Conservation (phyloP, 1,140 invertebrate genomes). For the Triops cancriformis region DNA sequence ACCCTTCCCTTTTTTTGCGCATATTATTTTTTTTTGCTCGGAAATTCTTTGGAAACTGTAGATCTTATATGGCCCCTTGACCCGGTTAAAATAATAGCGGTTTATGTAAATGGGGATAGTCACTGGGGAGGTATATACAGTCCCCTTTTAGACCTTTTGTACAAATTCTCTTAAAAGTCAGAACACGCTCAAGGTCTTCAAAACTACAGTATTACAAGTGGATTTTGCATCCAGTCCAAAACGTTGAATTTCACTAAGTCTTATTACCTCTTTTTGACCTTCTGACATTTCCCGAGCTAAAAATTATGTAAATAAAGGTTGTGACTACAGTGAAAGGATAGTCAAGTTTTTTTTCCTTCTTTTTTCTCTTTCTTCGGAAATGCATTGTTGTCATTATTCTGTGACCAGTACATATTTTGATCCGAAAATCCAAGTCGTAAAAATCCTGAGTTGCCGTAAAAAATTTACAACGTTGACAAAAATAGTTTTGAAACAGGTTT, state of each 20-base stretch:
- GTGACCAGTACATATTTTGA: neutral
- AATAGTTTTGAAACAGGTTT: too few species aligned
- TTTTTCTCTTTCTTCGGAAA: neutral
- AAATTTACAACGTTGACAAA: too few species aligned
- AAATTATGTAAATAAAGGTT: too few species aligned
- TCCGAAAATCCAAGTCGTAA: neutral
- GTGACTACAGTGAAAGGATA: too few species aligned
- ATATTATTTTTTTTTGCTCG: neutral
- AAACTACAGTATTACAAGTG: neutral
- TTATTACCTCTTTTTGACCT: neutral
- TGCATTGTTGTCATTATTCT: neutral
- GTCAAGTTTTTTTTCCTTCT: neutral
- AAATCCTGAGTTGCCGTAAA: too few species aligned
- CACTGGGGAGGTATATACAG: neutral
- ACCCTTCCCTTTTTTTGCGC: neutral
- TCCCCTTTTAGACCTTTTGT: neutral
- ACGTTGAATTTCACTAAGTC: neutral
- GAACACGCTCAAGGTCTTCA: neutral
- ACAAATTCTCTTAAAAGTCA: neutral
- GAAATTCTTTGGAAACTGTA: neutral
- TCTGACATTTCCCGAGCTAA: too few species aligned
- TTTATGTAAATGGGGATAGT: slow-evolving; percentile 4
- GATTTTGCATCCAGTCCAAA: neutral
- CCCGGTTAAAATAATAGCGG: neutral
- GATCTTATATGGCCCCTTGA: neutral